phyloP scores from a whole-genome alignment of 2,888 invertebrate genomes.

The Chymomyza fuscimana region DNA sequence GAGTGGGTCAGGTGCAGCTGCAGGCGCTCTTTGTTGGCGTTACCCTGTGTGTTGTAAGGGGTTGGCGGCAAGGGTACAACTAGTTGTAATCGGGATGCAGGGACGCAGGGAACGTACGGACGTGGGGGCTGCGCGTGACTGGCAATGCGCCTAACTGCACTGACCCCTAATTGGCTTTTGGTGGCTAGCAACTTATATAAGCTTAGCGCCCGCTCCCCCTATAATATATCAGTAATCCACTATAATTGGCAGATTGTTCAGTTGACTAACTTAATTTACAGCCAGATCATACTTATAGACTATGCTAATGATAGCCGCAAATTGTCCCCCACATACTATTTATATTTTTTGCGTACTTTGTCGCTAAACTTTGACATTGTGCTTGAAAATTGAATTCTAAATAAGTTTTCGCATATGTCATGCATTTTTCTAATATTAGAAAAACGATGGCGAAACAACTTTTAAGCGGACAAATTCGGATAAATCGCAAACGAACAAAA shows the following conservation, averaged over 20 bases:
- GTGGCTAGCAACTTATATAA: conserved; percentile 33
- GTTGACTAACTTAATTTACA: conserved; percentile 28
- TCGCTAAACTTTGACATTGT: not conserved
- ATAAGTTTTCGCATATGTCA: not conserved
- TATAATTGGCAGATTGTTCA: conserved; percentile 7
- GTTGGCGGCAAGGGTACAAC: no score
- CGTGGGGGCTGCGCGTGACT: not conserved
- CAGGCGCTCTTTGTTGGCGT: not conserved
- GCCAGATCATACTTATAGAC: conserved; percentile 30
- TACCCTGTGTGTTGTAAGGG: no score
- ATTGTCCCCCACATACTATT: not conserved
- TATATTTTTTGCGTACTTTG: not conserved
- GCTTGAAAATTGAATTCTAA: not conserved
- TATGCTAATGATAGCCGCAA: conserved; percentile 43
- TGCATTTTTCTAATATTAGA: not conserved
- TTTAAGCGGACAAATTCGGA: not conserved
- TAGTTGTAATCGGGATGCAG: not conserved
- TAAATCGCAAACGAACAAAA: not conserved
- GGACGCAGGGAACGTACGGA: not conserved
- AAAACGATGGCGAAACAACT: not conserved
- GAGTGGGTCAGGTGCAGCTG: conserved; percentile 76
- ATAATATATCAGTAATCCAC: not conserved
- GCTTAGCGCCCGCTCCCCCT: not conserved
- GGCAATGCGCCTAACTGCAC: conserved; percentile 6
- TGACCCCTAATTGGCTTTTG: conserved; percentile 70